Evolutionary conservation across 2,113 vertebrate species (phyloP).

Genomic region (Charina bottae): DNA sequence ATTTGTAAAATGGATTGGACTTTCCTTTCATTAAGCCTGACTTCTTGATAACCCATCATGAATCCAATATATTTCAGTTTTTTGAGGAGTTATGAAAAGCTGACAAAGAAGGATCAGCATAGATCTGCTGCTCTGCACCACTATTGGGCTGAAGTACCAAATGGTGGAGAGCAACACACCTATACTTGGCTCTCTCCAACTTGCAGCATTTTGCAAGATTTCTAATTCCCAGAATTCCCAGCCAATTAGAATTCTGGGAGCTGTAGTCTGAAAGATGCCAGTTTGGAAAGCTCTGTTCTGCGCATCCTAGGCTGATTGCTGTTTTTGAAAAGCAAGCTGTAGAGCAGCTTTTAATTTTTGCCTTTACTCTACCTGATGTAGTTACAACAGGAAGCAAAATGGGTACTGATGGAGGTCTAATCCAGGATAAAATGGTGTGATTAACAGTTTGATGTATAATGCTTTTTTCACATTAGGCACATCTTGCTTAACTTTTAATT

Average conservation of each 20-base stretch:
- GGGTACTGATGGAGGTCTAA: background rate
- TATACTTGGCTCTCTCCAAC: background rate
- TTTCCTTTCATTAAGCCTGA: background rate
- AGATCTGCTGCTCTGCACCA: background rate
- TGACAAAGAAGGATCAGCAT: background rate
- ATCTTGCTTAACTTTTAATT: slow-evolving; percentile 18
- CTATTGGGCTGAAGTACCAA: background rate
- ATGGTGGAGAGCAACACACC: background rate
- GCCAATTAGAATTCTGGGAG: background rate
- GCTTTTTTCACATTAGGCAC: too few relatives aligned
- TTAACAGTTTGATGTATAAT: background rate
- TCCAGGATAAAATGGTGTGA: background rate
- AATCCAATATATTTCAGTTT: background rate
- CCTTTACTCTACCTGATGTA: background rate
- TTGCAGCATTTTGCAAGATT: background rate
- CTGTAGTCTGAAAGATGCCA: background rate
- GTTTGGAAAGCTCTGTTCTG: background rate
- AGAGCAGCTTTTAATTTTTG: background rate
- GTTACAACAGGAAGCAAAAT: background rate
- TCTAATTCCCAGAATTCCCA: background rate
- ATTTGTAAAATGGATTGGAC: background rate
- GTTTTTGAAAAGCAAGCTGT: background rate
- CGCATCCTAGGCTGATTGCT: background rate
- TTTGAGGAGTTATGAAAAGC: background rate
- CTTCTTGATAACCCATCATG: background rate